These are phyloP conservation scores for Arbacia lixula DNA, from an alignment of 53 echinoderm and acorn worm genomes.

Conservation along the genomic window DNA sequence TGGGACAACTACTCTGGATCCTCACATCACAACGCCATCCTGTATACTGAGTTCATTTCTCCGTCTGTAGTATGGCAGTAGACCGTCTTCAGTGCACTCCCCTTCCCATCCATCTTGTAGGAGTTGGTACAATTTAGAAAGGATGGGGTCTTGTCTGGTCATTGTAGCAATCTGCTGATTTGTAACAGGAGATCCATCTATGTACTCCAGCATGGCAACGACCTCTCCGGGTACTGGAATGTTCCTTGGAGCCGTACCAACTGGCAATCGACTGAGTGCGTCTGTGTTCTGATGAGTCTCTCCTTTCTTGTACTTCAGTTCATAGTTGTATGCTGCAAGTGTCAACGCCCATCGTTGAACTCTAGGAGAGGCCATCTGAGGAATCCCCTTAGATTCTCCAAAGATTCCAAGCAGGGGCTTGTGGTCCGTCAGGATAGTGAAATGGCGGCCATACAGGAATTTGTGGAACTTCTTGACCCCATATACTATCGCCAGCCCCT, in stretches of 20 bases:
- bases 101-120: conserved; percentile 35
- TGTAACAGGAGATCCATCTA: conserved; percentile 10
- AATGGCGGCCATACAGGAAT: conserved; percentile 38
- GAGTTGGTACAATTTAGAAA: not conserved
- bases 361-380: conserved; percentile 38
- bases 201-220: conserved; percentile 23
- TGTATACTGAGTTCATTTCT: conserved; percentile 33
- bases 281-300: conserved; percentile 49
- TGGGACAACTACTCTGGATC: conserved; percentile 51
- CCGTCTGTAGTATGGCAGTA: conserved; percentile 33
- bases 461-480: conserved; percentile 62
- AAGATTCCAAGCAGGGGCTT: conserved; percentile 55
- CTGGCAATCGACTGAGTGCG: conserved; percentile 36
- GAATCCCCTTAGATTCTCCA: conserved; percentile 36
- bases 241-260: not conserved
- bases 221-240: conserved; percentile 1
- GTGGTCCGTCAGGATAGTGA: conserved; percentile 51
- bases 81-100: not conserved
- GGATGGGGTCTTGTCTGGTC: conserved; percentile 26
- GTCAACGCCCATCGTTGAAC: conserved; percentile 60
- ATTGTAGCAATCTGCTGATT: not conserved
- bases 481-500: conserved; percentile 55
- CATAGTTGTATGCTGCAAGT: conserved; percentile 64
- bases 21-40: conserved; percentile 56
- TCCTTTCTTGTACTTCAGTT: conserved; percentile 59